phyloP scores from a whole-genome alignment of 2,113 vertebrate species.

The Myotis davidii region DNA sequence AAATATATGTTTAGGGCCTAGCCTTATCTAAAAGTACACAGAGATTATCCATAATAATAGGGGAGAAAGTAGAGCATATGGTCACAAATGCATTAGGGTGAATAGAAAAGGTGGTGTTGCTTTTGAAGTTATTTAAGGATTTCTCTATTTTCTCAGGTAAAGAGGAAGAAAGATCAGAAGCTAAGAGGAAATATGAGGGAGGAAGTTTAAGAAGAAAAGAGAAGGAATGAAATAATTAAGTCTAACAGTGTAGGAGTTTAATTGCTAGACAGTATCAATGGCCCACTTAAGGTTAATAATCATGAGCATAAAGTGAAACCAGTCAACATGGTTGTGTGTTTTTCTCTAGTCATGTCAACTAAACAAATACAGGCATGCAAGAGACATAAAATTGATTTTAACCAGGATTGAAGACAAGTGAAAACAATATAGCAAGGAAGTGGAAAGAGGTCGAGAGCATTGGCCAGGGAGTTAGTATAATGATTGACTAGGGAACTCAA shows the following conservation, averaged over 20 bases:
- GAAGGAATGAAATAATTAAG: background rate
- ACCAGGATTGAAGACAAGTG: background rate
- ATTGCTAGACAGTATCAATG: slow-evolving; percentile 20
- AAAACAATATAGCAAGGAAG: background rate
- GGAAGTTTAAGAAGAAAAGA: background rate
- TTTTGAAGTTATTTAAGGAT: slow-evolving; percentile 9
- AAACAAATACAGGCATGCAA: background rate
- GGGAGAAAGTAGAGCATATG: background rate
- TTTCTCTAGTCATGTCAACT: slow-evolving; percentile 33
- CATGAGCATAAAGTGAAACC: slow-evolving; percentile 8
- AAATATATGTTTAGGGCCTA: background rate
- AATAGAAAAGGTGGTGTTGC: background rate
- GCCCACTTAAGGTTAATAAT: slow-evolving; percentile 20
- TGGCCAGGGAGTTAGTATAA: background rate
- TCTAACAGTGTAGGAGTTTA: background rate
- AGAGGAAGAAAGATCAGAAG: background rate
- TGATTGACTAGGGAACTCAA: slow-evolving; percentile 16
- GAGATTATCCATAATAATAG: background rate
- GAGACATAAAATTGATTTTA: slow-evolving; percentile 17
- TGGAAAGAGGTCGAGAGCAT: background rate
- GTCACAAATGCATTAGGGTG: background rate
- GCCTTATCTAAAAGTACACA: background rate
- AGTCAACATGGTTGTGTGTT: background rate
- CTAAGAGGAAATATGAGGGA: slow-evolving; percentile 10
- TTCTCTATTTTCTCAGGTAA: slow-evolving; percentile 33